These are phyloP conservation scores for Scelioninae gen. 2 DNA, from an alignment of 2,888 invertebrate species.

Conservation along the genomic window DNA sequence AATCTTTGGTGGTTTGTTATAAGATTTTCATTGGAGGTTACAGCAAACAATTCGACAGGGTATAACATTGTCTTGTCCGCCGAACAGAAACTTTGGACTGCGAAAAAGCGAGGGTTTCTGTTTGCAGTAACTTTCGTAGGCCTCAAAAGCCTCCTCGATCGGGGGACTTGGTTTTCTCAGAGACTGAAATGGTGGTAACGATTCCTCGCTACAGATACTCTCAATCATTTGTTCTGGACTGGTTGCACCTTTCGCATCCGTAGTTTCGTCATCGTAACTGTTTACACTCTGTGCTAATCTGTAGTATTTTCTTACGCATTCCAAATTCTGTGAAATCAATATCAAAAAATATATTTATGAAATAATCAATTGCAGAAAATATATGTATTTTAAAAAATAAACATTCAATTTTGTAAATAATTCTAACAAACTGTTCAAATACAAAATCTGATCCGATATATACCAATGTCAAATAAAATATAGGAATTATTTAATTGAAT, in stretches of 20 bases:
- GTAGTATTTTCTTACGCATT: constrained; percentile 71
- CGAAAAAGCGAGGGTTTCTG: constrained; percentile 54
- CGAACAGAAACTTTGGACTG: constrained; percentile 36
- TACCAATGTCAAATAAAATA: no score
- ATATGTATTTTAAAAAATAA: no score
- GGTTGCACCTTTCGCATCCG: constrained; percentile 57
- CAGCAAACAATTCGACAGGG: constrained; percentile 72
- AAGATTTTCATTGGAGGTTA: constrained; percentile 69
- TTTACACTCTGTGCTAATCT: constrained; percentile 67
- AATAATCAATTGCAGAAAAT: no score
- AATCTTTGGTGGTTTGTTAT: constrained; percentile 1
- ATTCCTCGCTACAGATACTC: constrained; percentile 64
- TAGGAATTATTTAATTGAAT: no score
- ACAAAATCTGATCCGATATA: no score
- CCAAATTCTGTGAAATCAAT: constrained; percentile 60
- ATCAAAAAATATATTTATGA: no score
- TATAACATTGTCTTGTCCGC: constrained; percentile 63
- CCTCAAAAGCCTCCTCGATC: constrained; percentile 73
- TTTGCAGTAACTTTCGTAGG: constrained; percentile 71
- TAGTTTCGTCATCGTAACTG: constrained; percentile 60
- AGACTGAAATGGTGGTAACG: constrained; percentile 63
- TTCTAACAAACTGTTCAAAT: no score
- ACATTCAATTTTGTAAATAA: no score
- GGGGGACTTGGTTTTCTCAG: constrained; percentile 62
- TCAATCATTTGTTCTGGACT: constrained; percentile 64